phyloP scores from a whole-genome alignment of 2,113 vertebrate species.

The Chunga burmeisteri region DNA sequence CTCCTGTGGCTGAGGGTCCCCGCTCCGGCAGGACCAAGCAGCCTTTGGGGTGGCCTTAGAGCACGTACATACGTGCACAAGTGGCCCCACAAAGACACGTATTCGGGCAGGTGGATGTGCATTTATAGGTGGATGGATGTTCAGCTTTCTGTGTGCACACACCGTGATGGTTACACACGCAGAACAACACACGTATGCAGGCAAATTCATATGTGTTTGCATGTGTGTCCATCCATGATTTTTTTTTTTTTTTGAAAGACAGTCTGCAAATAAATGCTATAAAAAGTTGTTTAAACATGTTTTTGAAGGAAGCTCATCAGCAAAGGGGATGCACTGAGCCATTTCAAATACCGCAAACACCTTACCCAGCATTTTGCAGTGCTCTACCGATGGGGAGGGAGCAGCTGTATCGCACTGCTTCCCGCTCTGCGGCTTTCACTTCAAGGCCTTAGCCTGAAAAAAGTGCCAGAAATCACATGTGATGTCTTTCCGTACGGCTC shows the following conservation, averaged over 20 bases:
- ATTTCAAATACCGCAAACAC: accelerated
- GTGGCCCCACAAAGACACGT: accelerated
- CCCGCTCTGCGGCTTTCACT: neutral
- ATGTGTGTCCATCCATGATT: accelerated
- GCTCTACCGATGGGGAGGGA: neutral
- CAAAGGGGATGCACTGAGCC: neutral
- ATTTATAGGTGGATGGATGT: neutral
- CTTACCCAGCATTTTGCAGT: accelerated
- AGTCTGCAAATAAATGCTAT: neutral
- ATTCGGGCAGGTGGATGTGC: neutral
- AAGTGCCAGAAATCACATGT: neutral
- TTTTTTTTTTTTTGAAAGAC: neutral
- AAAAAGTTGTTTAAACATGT: accelerated
- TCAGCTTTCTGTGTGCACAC: neutral
- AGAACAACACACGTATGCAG: accelerated
- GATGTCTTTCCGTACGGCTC: neutral
- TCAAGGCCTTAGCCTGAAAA: neutral
- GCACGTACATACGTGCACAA: accelerated
- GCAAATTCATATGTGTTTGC: neutral
- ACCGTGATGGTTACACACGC: accelerated
- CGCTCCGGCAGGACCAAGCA: neutral
- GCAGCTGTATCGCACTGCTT: neutral
- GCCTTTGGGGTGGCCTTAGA: neutral
- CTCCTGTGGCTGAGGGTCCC: neutral
- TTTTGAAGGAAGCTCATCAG: neutral